These are phyloP conservation scores for Aricia agestis DNA, from an alignment of 1,140 invertebrate genomes.

Conservation along the genomic window DNA sequence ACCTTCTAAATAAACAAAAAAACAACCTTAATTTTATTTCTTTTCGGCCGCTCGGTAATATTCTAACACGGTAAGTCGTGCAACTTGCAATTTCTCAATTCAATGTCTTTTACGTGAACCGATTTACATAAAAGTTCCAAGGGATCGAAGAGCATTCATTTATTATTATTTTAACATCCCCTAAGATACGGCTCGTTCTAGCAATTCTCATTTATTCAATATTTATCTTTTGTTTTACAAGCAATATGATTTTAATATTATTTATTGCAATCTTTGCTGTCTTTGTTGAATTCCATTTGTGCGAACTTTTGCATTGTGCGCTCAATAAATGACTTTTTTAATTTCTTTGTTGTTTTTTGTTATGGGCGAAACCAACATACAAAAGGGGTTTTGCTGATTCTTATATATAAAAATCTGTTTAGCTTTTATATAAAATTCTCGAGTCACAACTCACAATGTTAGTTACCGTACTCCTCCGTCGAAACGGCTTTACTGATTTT, in stretches of 20 bases:
- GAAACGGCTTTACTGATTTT: too few relatives aligned
- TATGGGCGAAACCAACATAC: too few relatives aligned
- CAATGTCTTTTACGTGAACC: conserved; percentile 32
- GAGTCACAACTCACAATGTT: too few relatives aligned
- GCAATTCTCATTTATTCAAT: neutral
- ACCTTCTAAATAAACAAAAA: neutral
- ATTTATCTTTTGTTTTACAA: neutral
- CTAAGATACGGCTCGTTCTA: neutral
- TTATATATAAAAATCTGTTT: too few relatives aligned
- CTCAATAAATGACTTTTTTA: too few relatives aligned
- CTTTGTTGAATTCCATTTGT: neutral
- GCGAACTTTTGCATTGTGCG: too few relatives aligned
- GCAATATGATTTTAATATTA: neutral
- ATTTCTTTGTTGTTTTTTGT: too few relatives aligned
- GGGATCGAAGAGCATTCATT: conserved; percentile 21
- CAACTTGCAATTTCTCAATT: conserved; percentile 32
- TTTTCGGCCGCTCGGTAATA: conserved; percentile 26
- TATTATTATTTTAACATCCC: conserved; percentile 4
- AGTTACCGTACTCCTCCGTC: too few relatives aligned
- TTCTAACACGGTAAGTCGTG: conserved; percentile 27
- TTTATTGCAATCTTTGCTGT: neutral
- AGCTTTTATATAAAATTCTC: too few relatives aligned
- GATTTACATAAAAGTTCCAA: conserved; percentile 27
- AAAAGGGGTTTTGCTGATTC: too few relatives aligned
- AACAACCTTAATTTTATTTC: neutral